Conservation (phyloP, 2,797 vertebrate species). For the Sebastes baramenuke region DNA sequence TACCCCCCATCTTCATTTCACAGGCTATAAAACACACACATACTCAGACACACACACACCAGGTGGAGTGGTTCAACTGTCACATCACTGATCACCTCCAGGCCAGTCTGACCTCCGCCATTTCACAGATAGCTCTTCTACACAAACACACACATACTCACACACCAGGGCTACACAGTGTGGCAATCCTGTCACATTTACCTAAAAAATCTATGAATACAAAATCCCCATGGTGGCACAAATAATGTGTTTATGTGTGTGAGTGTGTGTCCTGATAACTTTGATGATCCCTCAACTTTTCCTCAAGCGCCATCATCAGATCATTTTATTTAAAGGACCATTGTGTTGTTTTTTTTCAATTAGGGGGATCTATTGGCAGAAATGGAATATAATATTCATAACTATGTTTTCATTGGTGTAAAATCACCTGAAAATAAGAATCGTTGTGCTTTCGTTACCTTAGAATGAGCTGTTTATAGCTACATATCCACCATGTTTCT, state of each 20-base stretch:
- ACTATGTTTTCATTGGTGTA: too few species aligned
- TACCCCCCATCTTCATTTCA: slow-evolving; percentile 68
- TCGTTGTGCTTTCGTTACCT: too few species aligned
- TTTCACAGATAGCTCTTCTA: slow-evolving; percentile 17
- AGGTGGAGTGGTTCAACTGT: slow-evolving; percentile 47
- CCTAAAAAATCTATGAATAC: not conserved
- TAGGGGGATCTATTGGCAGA: too few species aligned
- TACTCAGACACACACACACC: slow-evolving; percentile 44
- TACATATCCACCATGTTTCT: too few species aligned
- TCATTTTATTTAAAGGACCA: not conserved
- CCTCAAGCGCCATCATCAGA: not conserved
- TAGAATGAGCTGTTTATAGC: too few species aligned
- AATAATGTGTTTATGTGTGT: not conserved
- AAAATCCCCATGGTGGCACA: not conserved
- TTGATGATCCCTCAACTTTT: not conserved
- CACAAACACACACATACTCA: not conserved
- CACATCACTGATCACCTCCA: slow-evolving; percentile 43
- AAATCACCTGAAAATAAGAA: too few species aligned
- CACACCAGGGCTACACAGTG: not conserved
- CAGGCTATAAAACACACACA: slow-evolving; percentile 70
- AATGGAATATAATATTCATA: too few species aligned
- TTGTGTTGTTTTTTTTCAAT: not conserved
- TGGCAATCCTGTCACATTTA: not conserved
- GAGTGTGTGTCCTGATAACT: not conserved
- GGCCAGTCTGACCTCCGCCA: slow-evolving; percentile 30